phyloP scores from a whole-genome alignment of 2,888 invertebrate genomes.

The Drosophila dives region DNA sequence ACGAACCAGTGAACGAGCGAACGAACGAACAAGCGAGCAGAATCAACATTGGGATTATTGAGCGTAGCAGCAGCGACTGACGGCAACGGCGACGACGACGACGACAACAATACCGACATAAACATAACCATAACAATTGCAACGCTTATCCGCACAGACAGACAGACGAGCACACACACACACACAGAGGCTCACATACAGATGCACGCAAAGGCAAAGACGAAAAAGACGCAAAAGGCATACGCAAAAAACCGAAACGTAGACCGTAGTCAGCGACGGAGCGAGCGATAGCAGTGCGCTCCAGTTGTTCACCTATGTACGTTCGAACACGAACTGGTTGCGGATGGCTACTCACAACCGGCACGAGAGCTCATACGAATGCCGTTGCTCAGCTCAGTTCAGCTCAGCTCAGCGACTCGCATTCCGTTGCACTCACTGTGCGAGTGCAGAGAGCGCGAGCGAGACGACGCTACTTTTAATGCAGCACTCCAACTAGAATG shows the following conservation, averaged over 20 bases:
- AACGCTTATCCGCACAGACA: conserved; percentile 59
- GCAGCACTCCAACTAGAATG: conserved; percentile 62
- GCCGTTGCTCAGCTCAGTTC: conserved; percentile 56
- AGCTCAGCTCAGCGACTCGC: conserved; percentile 34
- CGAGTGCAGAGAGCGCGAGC: conserved; percentile 39
- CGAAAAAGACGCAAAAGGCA: conserved; percentile 22
- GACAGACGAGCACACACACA: conserved; percentile 24
- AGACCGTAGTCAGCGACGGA: conserved; percentile 44
- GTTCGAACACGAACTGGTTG: conserved; percentile 85
- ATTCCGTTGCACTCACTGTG: conserved; percentile 67
- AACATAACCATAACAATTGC: conserved; percentile 69
- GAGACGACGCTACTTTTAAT: conserved; percentile 52
- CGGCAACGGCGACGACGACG: conserved; percentile 24
- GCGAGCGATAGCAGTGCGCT: conserved; percentile 63
- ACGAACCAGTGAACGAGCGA: conserved; percentile 56
- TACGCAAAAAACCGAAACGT: conserved; percentile 41
- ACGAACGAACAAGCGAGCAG: conserved; percentile 57
- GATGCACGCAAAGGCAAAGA: conserved; percentile 49
- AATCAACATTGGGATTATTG: conserved; percentile 68
- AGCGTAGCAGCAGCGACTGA: conserved; percentile 50
- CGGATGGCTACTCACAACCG: conserved; percentile 62
- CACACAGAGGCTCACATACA: conserved; percentile 27
- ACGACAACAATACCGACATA: conserved; percentile 54
- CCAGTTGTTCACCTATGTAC: conserved; percentile 84
- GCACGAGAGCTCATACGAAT: conserved; percentile 68